phyloP scores from a whole-genome alignment of 2,888 invertebrate genomes.

The Orthosia incerta region DNA sequence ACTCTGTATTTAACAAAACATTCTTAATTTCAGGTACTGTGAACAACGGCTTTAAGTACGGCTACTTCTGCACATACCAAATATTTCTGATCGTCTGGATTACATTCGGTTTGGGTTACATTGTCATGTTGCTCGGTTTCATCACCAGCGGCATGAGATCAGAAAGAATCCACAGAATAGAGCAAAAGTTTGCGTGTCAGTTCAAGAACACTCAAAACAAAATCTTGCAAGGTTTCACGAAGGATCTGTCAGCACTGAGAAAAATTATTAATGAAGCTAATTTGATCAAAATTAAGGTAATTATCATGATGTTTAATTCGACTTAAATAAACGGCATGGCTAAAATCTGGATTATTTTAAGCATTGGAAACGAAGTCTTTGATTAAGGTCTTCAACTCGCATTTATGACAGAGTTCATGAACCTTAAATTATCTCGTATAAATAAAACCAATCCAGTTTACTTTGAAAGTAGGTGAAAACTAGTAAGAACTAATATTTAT shows the following conservation, averaged over 20 bases:
- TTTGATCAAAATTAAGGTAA: conserved; percentile 95
- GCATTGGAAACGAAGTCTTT: not conserved
- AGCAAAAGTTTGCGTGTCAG: conserved; percentile 94
- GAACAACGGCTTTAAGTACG: conserved; percentile 89
- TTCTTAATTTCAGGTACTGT: conserved; percentile 83
- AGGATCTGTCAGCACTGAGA: conserved; percentile 94
- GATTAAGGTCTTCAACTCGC: not conserved
- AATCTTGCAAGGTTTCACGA: conserved; percentile 94
- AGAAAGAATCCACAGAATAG: conserved; percentile 93
- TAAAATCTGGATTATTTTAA: too few relatives aligned
- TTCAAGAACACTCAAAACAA: conserved; percentile 95
- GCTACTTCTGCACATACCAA: conserved; percentile 94
- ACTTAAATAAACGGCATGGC: too few relatives aligned
- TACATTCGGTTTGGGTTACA: conserved; percentile 97
- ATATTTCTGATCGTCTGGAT: conserved; percentile 96
- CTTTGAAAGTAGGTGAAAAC: conserved; percentile 32
- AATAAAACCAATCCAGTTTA: conserved; percentile 18
- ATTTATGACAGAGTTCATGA: conserved; percentile 8
- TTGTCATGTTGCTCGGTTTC: conserved; percentile 97
- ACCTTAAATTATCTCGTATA: conserved; percentile 17
- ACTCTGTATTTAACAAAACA: not conserved
- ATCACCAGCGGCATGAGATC: conserved; percentile 95
- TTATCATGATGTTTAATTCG: conserved; percentile 2
- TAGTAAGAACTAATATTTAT: conserved; percentile 26
- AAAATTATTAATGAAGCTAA: conserved; percentile 95